phyloP scores from a whole-genome alignment of 2,888 invertebrate genomes.

The Onthophagus sagittarius region DNA sequence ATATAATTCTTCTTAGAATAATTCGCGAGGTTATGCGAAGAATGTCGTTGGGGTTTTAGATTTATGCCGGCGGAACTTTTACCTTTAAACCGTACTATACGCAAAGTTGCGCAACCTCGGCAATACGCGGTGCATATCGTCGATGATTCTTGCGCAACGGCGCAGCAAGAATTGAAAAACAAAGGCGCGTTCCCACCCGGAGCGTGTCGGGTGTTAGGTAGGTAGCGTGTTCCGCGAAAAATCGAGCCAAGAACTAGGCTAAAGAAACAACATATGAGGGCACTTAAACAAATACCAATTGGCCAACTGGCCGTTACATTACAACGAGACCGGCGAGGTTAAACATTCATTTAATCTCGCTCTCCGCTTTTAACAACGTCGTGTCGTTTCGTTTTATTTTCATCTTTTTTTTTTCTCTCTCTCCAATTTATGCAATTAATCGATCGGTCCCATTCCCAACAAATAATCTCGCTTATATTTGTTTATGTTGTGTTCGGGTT shows the following conservation, averaged over 20 bases:
- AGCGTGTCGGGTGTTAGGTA: not conserved
- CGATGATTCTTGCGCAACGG: not conserved
- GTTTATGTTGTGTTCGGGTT: not conserved
- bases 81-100: not conserved
- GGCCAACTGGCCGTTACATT: not conserved
- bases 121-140: not conserved
- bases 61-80: not conserved
- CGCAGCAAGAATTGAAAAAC: not conserved
- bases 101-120: not conserved
- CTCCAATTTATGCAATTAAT: not conserved
- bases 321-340: not conserved
- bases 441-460: not conserved
- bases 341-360: not conserved
- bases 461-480: not conserved
- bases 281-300: conserved; percentile 8
- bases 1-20: too few relatives aligned
- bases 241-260: not conserved
- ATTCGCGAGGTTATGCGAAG: not conserved
- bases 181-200: not conserved
- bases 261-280: conserved; percentile 3
- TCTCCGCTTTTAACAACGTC: not conserved
- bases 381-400: not conserved
- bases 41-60: not conserved
- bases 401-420: not conserved
- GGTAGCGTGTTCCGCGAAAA: too few relatives aligned